Evolutionary conservation across 2,888 invertebrate genomes (phyloP).

Genomic region (Aradus depressus): DNA sequence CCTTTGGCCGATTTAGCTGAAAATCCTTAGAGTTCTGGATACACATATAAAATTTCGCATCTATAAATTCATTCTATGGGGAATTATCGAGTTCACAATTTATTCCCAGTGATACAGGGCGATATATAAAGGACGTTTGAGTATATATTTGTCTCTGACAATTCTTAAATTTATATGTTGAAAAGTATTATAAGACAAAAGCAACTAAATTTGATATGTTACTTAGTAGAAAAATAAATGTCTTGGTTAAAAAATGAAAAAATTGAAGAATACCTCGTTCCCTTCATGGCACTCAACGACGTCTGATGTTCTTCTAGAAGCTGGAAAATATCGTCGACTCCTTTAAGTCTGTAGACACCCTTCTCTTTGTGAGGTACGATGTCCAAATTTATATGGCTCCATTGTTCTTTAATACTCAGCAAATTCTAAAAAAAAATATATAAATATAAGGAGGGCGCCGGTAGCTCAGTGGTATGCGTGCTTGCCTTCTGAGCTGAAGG

Average conservation of each 20-base stretch:
- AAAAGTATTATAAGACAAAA: not conserved
- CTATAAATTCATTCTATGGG: too few relatives aligned
- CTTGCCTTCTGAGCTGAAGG: too few relatives aligned
- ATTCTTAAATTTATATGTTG: not conserved
- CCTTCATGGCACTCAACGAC: constrained; percentile 74
- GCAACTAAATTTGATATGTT: not conserved
- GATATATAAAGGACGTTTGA: not conserved
- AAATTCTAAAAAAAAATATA: constrained; percentile 47
- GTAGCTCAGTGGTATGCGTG: too few relatives aligned
- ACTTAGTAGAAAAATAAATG: constrained; percentile 3
- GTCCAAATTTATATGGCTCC: constrained; percentile 60
- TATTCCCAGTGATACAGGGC: not conserved
- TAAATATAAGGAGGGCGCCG: too few relatives aligned
- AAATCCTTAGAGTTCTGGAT: too few relatives aligned
- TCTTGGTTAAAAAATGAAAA: not conserved
- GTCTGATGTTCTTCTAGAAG: constrained; percentile 76
- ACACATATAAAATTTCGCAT: too few relatives aligned
- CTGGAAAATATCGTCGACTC: constrained; percentile 66
- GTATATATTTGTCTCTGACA: not conserved
- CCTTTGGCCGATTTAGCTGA: too few relatives aligned
- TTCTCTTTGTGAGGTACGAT: constrained; percentile 54
- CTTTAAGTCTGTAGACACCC: constrained; percentile 56
- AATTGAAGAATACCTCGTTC: constrained; percentile 45
- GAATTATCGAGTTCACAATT: too few relatives aligned
- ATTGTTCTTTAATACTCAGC: constrained; percentile 53